Base-by-base conservation (phyloP, 2,888 invertebrate species). In the Eupithecia pulchellata region DNA sequence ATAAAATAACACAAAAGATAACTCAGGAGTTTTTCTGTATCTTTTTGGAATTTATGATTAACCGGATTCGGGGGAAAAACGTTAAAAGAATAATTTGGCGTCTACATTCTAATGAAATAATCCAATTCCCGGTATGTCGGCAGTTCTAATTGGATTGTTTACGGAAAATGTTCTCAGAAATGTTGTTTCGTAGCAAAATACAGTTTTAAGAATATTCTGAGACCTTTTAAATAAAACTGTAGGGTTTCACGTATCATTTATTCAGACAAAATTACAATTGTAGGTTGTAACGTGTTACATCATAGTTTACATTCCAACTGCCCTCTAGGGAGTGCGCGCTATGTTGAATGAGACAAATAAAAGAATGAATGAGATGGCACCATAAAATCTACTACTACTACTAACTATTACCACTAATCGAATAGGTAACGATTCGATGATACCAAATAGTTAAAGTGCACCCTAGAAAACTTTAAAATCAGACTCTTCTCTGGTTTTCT, bases 21-120 rank as follows among this genome's bases (percentile, higher is more conserved):
- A 47, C 3, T 2, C 20, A 47, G 47, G 20, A 47, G 20, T 47
- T 47, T 47, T 47, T 47, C 20, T 9, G 4, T 20, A 47, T 47
- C 20, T 11, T 20, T 47, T 20, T 20, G 11, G 20, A 47, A 42
- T 42, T 42, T n/a, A n/a, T 42, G 6, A 42, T 42, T n/a, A 42
- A 47, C 42, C 1, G 42, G n/a, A 20, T 47, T 20, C 1, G 20
- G 20, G 13, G 25, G 4, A 52, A 52, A 52, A 52, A 52, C 25
- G 52, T 25, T 52, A 25, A 52, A 20, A 20, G n/a, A 42, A n/a
- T 42, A 20, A 13, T 52, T 52, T 52, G 52, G 11, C 52, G 52
- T 52, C 52, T 20, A 47, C 42, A 52, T 25, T 52, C 25, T 52
- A 52, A 52, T 62, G 39, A 62, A 39, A 27, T 62, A 39, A 62